Evolutionary conservation across 2,113 vertebrate genomes (phyloP).

Genomic region (Mesitornis unicolor): DNA sequence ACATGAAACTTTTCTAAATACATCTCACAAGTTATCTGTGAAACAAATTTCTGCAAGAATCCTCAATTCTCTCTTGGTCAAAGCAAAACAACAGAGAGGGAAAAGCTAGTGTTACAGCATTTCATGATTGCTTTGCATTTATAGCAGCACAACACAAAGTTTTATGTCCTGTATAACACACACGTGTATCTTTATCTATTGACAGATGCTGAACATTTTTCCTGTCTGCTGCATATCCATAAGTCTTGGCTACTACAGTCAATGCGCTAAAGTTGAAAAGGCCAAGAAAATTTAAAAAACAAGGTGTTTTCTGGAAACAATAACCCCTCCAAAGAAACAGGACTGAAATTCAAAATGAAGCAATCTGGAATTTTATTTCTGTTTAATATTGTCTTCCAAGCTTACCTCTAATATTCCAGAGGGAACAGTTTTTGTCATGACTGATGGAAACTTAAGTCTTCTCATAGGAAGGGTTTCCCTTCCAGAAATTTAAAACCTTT

Average conservation of each 20-base stretch:
- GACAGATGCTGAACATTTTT: not conserved
- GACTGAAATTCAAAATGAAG: not conserved
- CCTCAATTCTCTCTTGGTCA: not conserved
- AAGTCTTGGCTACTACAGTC: not conserved
- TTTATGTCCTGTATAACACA: not conserved
- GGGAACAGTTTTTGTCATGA: constrained; percentile 60
- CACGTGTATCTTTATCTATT: not conserved
- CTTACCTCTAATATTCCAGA: constrained; percentile 8
- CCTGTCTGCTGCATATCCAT: not conserved
- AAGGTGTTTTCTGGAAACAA: constrained; percentile 24
- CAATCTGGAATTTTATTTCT: constrained; percentile 54
- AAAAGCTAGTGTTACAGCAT: not conserved
- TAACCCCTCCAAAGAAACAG: not conserved
- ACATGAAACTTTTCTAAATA: not conserved
- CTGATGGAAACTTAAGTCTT: constrained; percentile 69
- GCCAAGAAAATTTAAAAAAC: not conserved
- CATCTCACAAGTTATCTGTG: not conserved
- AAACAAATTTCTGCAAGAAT: not conserved
- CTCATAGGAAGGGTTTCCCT: constrained; percentile 62
- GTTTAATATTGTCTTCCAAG: constrained; percentile 38
- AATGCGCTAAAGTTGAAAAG: not conserved
- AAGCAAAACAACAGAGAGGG: not conserved
- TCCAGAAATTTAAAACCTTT: constrained; percentile 62
- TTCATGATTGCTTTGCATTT: not conserved
- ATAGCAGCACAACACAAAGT: not conserved